Conservation (phyloP, 2,888 invertebrate genomes). For the Metallyticus violacea region DNA sequence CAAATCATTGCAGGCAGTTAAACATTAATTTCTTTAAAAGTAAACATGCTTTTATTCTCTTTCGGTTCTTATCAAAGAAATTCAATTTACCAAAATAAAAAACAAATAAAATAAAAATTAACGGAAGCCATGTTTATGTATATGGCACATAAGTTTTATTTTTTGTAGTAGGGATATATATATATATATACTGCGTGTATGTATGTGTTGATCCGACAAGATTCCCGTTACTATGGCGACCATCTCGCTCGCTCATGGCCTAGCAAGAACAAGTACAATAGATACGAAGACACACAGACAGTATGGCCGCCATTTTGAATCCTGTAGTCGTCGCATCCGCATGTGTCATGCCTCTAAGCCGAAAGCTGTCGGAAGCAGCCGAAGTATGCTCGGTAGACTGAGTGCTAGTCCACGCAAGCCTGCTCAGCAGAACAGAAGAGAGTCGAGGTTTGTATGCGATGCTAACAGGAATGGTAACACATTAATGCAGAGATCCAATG, state of each 20-base stretch:
- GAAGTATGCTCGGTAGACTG: background rate
- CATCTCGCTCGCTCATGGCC: background rate
- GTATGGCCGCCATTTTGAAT: constrained; percentile 15
- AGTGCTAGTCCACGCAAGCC: background rate
- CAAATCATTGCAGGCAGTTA: background rate
- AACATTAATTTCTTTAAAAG: background rate
- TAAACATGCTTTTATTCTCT: background rate
- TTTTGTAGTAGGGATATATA: background rate
- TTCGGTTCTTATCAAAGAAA: background rate
- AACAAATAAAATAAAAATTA: background rate
- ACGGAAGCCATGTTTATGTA: background rate
- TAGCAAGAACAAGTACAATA: constrained; percentile 3
- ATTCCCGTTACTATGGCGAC: constrained; percentile 15
- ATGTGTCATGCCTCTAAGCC: background rate
- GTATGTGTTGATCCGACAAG: background rate
- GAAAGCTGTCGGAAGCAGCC: background rate
- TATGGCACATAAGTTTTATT: background rate
- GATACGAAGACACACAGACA: background rate
- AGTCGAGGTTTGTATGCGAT: background rate
- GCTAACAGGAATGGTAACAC: background rate
- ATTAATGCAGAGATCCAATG: background rate
- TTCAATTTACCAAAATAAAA: background rate
- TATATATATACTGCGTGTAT: background rate
- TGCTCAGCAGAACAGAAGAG: background rate
- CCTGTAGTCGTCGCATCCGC: background rate